Conservation (phyloP, 2,888 invertebrate genomes). For the Hydropsyche betteni region DNA sequence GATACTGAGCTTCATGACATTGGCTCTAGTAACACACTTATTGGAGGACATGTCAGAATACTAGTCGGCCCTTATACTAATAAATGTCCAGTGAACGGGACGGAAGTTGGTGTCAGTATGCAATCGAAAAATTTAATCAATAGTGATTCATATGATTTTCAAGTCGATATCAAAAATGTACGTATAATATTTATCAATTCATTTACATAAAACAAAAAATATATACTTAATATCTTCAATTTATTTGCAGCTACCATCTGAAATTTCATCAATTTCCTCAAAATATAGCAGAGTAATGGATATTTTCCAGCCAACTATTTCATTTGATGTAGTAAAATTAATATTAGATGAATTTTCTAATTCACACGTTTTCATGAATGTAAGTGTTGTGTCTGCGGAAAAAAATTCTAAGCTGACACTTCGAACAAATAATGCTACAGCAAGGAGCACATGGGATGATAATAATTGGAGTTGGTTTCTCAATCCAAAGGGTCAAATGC, state of each 20-base stretch:
- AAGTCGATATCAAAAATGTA: constrained; percentile 33
- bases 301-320: constrained; percentile 5
- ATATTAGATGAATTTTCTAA: constrained; percentile 24
- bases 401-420: neutral
- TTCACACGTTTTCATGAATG: constrained; percentile 10
- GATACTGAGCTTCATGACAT: constrained; percentile 29
- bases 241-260: constrained; percentile 27
- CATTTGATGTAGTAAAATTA: constrained; percentile 13
- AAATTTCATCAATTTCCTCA: neutral
- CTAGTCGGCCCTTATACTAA: neutral
- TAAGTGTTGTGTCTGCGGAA: neutral
- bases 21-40: neutral
- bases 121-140: neutral
- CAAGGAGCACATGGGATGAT: neutral
- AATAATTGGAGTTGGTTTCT: constrained; percentile 4
- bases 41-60: neutral
- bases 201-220: neutral
- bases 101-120: neutral
- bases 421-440: constrained; percentile 3
- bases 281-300: constrained; percentile 31
- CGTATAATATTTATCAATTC: neutral
- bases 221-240: neutral
- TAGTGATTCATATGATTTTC: constrained; percentile 7
- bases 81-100: constrained; percentile 30
- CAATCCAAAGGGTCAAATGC: constrained; percentile 19